These are phyloP conservation scores for Artibeus jamaicensis DNA, from an alignment of 2,797 vertebrate genomes.

Conservation along the genomic window DNA sequence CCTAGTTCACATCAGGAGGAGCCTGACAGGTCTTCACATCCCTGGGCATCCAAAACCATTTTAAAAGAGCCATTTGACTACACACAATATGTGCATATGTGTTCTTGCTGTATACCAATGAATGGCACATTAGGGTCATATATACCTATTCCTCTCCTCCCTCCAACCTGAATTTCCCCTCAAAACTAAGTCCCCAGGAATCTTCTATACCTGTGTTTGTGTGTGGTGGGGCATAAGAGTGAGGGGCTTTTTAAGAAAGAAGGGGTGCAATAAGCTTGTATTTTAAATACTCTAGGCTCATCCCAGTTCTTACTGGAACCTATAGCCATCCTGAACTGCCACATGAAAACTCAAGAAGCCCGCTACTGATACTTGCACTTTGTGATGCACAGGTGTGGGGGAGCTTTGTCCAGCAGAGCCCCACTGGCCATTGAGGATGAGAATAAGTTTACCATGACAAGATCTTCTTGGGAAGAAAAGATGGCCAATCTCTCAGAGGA, in stretches of 20 bases:
- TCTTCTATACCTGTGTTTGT: not conserved
- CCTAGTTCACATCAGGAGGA: not conserved
- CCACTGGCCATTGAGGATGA: too few species aligned
- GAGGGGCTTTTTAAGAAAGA: too few species aligned
- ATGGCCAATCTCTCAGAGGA: too few species aligned
- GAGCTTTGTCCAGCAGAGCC: too few species aligned
- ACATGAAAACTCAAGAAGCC: not conserved
- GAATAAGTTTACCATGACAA: too few species aligned
- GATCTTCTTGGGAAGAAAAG: too few species aligned
- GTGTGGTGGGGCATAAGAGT: not conserved
- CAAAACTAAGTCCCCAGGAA: not conserved
- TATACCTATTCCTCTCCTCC: not conserved
- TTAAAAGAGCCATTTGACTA: not conserved
- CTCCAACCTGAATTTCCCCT: not conserved
- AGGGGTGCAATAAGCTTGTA: not conserved
- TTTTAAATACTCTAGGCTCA: not conserved
- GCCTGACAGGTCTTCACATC: not conserved
- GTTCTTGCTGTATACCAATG: not conserved
- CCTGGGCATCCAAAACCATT: not conserved
- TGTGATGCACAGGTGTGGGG: too few species aligned
- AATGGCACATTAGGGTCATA: not conserved
- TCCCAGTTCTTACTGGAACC: not conserved
- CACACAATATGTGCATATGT: not conserved
- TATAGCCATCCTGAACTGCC: not conserved
- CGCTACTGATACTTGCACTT: not conserved